These are phyloP conservation scores for Carcinoscorpius rotundicauda DNA, from an alignment of 1,140 invertebrate genomes.

Conservation along the genomic window DNA sequence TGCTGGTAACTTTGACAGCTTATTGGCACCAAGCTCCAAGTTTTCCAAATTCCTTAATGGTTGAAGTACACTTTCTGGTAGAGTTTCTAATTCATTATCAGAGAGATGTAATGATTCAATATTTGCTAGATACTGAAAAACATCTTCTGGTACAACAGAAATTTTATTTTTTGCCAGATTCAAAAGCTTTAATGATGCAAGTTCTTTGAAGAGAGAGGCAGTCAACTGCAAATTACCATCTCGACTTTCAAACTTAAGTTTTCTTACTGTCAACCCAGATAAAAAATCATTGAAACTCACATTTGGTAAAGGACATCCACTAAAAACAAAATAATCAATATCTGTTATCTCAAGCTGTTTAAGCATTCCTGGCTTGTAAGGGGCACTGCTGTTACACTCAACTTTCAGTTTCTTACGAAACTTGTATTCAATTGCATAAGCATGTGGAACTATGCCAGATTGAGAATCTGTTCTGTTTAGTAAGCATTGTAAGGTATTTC, in stretches of 20 bases:
- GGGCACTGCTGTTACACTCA: too few species aligned
- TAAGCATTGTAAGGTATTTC: too few species aligned
- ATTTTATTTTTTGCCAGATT: too few species aligned
- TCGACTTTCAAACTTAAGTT: conserved; percentile 8
- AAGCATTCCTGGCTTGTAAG: too few species aligned
- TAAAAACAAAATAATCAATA: conserved; percentile 7
- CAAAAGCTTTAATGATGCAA: too few species aligned
- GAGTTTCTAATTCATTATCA: conserved; percentile 9
- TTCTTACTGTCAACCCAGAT: conserved; percentile 3
- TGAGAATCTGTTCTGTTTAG: too few species aligned
- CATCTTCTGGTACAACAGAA: too few species aligned
- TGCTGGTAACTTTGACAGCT: conserved; percentile 9
- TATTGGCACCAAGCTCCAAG: conserved; percentile 13
- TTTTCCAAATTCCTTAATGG: conserved; percentile 6
- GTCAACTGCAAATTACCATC: conserved; percentile 5
- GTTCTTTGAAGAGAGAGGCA: too few species aligned
- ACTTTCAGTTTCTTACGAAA: too few species aligned
- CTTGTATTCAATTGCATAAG: too few species aligned
- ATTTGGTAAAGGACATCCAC: conserved; percentile 11
- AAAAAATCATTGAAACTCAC: conserved; percentile 8
- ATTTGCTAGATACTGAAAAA: conserved; percentile 10
- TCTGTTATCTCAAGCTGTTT: not conserved
- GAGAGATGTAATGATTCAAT: conserved; percentile 7
- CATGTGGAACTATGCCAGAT: too few species aligned
- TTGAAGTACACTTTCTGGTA: conserved; percentile 11